Base-by-base conservation (phyloP, 1,140 invertebrate species). In the Leptestheria dahalacensis region DNA sequence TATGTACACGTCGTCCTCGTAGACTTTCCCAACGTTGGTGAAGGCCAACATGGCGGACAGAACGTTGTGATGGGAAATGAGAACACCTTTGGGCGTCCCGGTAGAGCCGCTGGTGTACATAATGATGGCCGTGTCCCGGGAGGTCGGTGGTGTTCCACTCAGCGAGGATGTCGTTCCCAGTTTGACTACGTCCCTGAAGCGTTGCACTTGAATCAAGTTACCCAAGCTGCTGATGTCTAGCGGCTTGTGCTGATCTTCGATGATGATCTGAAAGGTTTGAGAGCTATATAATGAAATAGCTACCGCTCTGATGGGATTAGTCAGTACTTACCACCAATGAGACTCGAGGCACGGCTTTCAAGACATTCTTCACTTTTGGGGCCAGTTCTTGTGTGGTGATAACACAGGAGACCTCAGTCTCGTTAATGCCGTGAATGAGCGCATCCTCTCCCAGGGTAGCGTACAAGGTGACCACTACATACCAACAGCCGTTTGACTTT, bases 51-150 rank as follows among this genome's bases (percentile, higher is more conserved):
- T 80, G 2, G 90, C 89, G 33, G 82, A 78, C 62, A 97, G 80
- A 66, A 97, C 83, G 73, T 98, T 97, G 63, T 78, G 80, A 71
- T 99, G 94, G 0, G 88, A 85, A 46, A 80, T 75, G 46, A 79
- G 66, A 2, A 80, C 78, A 57, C 77, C 77, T 72, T 72, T 72
- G 10, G 70, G 69, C 18, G 53, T 18, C n/a, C 92, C 91, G 0
- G 91, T 96, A 0, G 89, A 93, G 1, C 92, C 92, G 64, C 87
- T 91, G 1, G 92, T 96, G 74, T 96, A 97, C 91, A 96, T 96
- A 48, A 96, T 88, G 65, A 96, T 91, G 20, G 91, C 91, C 15
- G 82, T 83, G 66, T 97, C 91, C 6, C 82, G 74, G 1, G 78
- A 68, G 18, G 75, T 75, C 11, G 88, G 87, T 15, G 78, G 73